phyloP scores from a whole-genome alignment of 2,888 invertebrate species.

The Polydrusus tereticollis region DNA sequence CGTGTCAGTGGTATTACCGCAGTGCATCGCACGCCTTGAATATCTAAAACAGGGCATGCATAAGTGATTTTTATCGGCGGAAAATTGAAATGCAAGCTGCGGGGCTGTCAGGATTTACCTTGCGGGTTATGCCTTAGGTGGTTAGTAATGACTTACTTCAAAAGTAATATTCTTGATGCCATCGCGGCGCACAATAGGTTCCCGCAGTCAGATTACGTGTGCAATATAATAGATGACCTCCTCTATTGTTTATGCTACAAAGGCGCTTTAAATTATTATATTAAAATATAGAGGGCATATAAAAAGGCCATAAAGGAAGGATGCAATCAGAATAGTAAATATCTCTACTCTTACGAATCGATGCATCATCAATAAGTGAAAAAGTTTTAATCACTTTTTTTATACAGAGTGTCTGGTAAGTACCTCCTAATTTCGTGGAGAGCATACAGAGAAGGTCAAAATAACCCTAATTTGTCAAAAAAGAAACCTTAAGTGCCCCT shows the following conservation, averaged over 20 bases:
- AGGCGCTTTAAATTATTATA: too few relatives aligned
- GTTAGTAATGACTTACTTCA: conserved; percentile 16
- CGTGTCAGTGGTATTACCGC: conserved; percentile 9
- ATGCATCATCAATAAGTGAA: too few relatives aligned
- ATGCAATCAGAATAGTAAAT: too few relatives aligned
- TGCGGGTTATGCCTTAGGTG: conserved; percentile 37
- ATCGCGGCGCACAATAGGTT: not conserved
- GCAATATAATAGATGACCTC: not conserved
- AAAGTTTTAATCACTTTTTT: too few relatives aligned
- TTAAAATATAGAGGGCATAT: too few relatives aligned
- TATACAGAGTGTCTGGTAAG: too few relatives aligned
- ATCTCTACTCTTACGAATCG: too few relatives aligned
- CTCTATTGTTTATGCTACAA: not conserved
- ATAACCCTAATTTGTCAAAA: too few relatives aligned
- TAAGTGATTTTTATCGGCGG: conserved; percentile 48
- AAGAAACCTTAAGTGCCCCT: too few relatives aligned
- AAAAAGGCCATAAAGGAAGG: too few relatives aligned
- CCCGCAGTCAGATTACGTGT: not conserved
- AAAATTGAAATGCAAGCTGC: conserved; percentile 55
- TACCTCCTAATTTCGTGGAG: too few relatives aligned
- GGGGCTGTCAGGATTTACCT: conserved; percentile 53
- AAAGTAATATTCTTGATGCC: conserved; percentile 14
- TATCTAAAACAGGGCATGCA: conserved; percentile 33
- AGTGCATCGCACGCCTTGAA: conserved; percentile 29
- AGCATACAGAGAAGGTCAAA: too few relatives aligned